Conservation (phyloP, 2,797 vertebrate genomes). For the Chaetodon trifasciatus region DNA sequence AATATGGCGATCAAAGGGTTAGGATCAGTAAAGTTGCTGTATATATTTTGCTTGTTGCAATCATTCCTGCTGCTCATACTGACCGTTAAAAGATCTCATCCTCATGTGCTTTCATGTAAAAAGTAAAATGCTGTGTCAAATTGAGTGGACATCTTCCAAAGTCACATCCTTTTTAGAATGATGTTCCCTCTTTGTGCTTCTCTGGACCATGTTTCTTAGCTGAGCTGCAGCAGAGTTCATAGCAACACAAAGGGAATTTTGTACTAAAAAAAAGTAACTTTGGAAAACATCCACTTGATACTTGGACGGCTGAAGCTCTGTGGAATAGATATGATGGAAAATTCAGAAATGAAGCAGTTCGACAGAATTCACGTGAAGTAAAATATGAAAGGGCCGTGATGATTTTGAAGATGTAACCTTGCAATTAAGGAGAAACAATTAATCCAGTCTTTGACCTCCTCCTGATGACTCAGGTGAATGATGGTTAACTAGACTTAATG, state of each 20-base stretch:
- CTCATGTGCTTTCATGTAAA: neutral
- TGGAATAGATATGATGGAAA: neutral
- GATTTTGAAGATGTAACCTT: slow-evolving; percentile 44
- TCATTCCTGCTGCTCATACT: neutral
- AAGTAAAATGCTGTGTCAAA: neutral
- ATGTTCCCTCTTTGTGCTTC: neutral
- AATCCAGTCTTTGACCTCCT: slow-evolving; percentile 65
- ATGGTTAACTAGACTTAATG: slow-evolving; percentile 74
- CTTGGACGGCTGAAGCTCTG: neutral
- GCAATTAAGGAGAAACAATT: slow-evolving; percentile 62
- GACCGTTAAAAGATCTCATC: neutral
- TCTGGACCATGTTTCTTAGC: neutral
- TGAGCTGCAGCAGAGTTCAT: neutral
- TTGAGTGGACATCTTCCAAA: neutral
- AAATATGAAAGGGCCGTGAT: slow-evolving; percentile 15
- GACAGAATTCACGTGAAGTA: neutral
- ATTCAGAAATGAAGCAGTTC: slow-evolving; percentile 3
- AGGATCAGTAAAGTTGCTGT: neutral
- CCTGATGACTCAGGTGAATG: slow-evolving; percentile 65
- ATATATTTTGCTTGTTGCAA: neutral
- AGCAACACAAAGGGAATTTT: neutral
- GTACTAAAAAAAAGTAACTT: neutral
- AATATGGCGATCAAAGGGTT: neutral
- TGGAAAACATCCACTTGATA: neutral
- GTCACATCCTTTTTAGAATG: neutral